phyloP scores from a whole-genome alignment of 2,888 invertebrate species.

The Stegophylla sp. region DNA sequence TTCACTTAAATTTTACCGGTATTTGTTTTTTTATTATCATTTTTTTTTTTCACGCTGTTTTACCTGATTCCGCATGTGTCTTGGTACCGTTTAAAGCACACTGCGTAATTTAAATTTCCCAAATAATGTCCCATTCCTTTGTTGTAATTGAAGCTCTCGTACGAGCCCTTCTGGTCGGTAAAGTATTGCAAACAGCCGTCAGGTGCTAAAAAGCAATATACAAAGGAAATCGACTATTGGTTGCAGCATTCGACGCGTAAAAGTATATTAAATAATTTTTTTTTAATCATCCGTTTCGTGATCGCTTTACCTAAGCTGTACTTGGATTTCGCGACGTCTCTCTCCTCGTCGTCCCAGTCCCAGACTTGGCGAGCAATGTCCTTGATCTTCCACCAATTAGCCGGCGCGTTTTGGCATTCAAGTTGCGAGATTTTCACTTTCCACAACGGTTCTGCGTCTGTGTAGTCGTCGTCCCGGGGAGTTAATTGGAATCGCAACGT shows the following conservation, averaged over 20 bases:
- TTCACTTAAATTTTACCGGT: no score
- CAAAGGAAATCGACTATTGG: neutral
- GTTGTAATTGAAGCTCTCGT: constrained; percentile 80
- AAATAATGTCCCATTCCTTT: constrained; percentile 38
- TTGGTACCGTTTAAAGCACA: constrained; percentile 28
- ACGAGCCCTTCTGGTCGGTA: constrained; percentile 69
- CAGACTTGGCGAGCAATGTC: constrained; percentile 48
- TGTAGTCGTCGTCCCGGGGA: constrained; percentile 71
- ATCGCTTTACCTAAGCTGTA: constrained; percentile 29
- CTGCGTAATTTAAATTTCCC: constrained; percentile 45
- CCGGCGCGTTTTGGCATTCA: constrained; percentile 73
- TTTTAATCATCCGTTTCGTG: neutral
- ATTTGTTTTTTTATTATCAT: no score
- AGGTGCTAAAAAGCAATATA: constrained; percentile 69
- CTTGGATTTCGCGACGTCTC: neutral
- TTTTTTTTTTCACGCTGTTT: neutral
- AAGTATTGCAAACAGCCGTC: constrained; percentile 81
- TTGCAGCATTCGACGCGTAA: no score
- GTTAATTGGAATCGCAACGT: constrained; percentile 65
- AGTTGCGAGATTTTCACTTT: constrained; percentile 78
- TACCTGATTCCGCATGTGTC: constrained; percentile 39
- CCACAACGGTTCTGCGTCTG: constrained; percentile 74
- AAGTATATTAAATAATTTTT: neutral
- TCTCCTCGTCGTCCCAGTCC: constrained; percentile 30
- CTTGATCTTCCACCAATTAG: constrained; percentile 64